phyloP scores from a whole-genome alignment of 2,113 vertebrate species.

The Oncorhynchus masou region DNA sequence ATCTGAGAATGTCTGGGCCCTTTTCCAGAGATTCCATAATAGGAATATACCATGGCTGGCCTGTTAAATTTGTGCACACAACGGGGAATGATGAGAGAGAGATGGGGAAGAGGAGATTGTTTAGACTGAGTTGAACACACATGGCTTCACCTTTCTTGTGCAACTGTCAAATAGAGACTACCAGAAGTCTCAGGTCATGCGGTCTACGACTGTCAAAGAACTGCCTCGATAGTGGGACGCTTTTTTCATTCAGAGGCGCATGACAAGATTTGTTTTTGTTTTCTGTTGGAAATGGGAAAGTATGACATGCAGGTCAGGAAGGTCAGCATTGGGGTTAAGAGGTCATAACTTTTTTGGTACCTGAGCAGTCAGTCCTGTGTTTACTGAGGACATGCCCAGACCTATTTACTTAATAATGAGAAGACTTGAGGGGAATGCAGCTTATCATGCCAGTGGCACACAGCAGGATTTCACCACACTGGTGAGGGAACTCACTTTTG shows the following conservation, averaged over 20 bases:
- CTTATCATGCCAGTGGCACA: constrained; percentile 92
- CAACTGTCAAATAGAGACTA: constrained; percentile 72
- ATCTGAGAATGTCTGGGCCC: too few species aligned
- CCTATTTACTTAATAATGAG: constrained; percentile 99
- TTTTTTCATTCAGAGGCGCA: constrained; percentile 29
- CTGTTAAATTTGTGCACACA: constrained; percentile 77
- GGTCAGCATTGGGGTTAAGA: constrained; percentile 54
- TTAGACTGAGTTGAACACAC: constrained; percentile 38
- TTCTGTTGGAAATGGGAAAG: constrained; percentile 53
- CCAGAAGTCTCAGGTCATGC: constrained; percentile 68
- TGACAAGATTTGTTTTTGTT: constrained; percentile 70
- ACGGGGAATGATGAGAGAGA: constrained; percentile 64
- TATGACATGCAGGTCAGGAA: constrained; percentile 54
- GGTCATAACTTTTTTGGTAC: constrained; percentile 60
- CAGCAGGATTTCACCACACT: constrained; percentile 81
- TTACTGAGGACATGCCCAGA: constrained; percentile 99
- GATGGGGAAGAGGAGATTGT: constrained; percentile 59
- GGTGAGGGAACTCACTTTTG: constrained; percentile 69
- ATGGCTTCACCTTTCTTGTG: constrained; percentile 60
- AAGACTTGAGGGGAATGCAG: constrained; percentile 96
- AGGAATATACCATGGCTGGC: constrained; percentile 62
- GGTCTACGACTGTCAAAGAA: too few species aligned
- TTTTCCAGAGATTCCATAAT: too few species aligned
- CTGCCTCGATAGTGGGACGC: constrained; percentile 58
- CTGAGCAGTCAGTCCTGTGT: constrained; percentile 93